Evolutionary conservation across 2,797 vertebrate genomes (phyloP).

Genomic region (Sebastes oblongus): DNA sequence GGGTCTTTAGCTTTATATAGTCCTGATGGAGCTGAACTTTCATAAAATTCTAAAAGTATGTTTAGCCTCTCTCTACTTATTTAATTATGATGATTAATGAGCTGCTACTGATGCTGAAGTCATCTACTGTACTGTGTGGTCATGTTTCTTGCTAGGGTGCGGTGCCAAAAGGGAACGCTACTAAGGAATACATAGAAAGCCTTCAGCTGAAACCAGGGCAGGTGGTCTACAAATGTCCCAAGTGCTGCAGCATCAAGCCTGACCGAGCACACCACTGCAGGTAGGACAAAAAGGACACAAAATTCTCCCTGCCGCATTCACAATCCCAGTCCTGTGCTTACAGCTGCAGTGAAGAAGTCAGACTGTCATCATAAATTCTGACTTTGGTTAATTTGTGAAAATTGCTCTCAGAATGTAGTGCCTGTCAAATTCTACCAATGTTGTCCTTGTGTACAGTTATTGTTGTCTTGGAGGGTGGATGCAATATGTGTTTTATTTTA

Average conservation of each 20-base stretch:
- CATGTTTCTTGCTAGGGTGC: slow-evolving; percentile 85
- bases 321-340: background rate
- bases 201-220: slow-evolving; percentile 97
- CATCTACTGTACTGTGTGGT: background rate
- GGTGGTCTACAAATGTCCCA: slow-evolving; percentile 99
- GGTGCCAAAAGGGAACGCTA: slow-evolving; percentile 97
- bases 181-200: slow-evolving; percentile 98
- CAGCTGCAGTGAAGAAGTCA: background rate
- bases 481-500: background rate
- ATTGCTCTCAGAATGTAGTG: background rate
- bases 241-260: slow-evolving; percentile 99
- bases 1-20: background rate
- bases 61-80: background rate
- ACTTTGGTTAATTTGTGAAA: background rate
- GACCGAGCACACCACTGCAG: slow-evolving; percentile 99
- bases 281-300: slow-evolving; percentile 71
- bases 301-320: background rate
- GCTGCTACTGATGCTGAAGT: background rate
- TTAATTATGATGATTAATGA: slow-evolving; percentile 3
- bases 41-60: background rate
- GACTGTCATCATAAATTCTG: background rate
- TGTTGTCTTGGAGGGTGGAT: background rate
- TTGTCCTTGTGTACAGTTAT: background rate
- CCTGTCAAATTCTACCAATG: background rate
- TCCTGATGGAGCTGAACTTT: background rate